Evolutionary conservation across 2,113 vertebrate species (phyloP).

Genomic region (Hassar affinis): DNA sequence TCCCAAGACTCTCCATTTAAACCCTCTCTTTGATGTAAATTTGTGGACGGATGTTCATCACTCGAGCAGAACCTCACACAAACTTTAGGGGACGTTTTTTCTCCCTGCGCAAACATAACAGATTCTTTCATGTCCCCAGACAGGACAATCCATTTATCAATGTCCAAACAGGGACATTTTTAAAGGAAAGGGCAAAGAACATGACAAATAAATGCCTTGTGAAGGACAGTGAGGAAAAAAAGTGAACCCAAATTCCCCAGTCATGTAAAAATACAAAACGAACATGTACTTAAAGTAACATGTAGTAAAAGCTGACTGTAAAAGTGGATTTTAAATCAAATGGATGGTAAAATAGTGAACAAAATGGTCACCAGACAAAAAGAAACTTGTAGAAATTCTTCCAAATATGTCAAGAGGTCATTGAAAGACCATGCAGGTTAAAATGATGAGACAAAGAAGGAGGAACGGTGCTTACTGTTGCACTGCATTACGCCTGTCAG

Average conservation of each 20-base stretch:
- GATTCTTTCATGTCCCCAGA: conserved; percentile 62
- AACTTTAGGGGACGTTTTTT: conserved; percentile 75
- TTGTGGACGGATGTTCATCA: conserved; percentile 73
- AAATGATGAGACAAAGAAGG: not conserved
- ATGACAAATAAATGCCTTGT: conserved; percentile 20
- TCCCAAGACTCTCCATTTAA: conserved; percentile 62
- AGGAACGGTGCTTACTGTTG: not conserved
- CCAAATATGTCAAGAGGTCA: not conserved
- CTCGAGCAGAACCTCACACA: conserved; percentile 73
- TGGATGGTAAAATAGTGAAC: not conserved
- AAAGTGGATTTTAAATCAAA: not conserved
- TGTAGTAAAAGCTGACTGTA: not conserved
- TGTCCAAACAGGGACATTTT: conserved; percentile 50
- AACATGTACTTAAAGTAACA: not conserved
- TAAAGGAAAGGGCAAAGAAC: conserved; percentile 29
- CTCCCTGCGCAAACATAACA: conserved; percentile 68
- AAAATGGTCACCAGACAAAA: not conserved
- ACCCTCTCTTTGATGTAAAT: conserved; percentile 81
- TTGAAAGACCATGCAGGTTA: not conserved
- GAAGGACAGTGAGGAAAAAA: not conserved
- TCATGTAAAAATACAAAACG: not conserved
- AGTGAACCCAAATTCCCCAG: not conserved
- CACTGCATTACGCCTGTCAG: not conserved
- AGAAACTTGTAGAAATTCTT: not conserved
- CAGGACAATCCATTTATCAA: conserved; percentile 60